Evolutionary conservation across 2,797 vertebrate genomes (phyloP).

Genomic region (Anguilla obscura): DNA sequence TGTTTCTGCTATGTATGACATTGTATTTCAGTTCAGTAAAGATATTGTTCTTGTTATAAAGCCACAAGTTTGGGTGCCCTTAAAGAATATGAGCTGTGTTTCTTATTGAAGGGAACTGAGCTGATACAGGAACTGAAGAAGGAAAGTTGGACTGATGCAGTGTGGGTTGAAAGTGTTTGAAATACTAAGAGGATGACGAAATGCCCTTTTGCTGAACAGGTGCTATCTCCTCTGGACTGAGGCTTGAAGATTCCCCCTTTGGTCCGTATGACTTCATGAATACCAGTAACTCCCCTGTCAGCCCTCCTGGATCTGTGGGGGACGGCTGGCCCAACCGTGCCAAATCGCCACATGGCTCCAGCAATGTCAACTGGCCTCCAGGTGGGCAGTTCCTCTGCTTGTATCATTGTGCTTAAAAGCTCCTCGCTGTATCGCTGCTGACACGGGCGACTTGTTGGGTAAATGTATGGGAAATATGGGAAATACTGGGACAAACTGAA

Average conservation of each 20-base stretch:
- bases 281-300: slow-evolving; percentile 92
- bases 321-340: slow-evolving; percentile 97
- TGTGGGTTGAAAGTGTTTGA: not conserved
- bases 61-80: not conserved
- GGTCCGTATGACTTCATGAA: slow-evolving; percentile 91
- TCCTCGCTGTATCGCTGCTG: too few species aligned
- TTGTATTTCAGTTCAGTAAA: not conserved
- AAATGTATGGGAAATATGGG: not conserved
- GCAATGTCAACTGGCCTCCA: slow-evolving; percentile 97
- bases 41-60: not conserved
- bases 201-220: slow-evolving; percentile 64
- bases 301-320: slow-evolving; percentile 92
- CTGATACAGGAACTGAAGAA: not conserved
- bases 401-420: not conserved
- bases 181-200: too few species aligned
- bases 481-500: not conserved
- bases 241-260: slow-evolving; percentile 95
- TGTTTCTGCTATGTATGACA: not conserved
- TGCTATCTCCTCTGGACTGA: slow-evolving; percentile 99
- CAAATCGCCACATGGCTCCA: slow-evolving; percentile 98
- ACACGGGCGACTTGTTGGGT: too few species aligned
- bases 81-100: not conserved
- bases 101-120: not conserved
- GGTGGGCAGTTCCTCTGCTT: slow-evolving; percentile 65
- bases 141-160: not conserved